Percentiles rank a stretch among this genome's conserved stretches.
Evolutionary conservation across 2,888 invertebrate species (phyloP).

Genomic region (Cephus pulcher): DNA sequence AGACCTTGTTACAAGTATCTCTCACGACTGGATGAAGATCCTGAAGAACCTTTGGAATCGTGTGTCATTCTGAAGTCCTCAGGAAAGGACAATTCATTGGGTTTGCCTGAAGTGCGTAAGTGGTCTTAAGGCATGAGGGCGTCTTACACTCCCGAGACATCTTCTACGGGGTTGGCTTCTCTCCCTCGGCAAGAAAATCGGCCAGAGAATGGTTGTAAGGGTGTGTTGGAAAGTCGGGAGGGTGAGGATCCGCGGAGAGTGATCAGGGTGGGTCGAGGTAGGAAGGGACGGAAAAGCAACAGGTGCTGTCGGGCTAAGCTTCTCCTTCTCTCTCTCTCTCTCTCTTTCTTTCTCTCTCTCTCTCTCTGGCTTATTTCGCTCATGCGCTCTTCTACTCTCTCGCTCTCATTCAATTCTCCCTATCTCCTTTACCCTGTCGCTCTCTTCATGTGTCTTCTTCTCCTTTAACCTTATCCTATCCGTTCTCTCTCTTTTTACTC

Average conservation of each 20-base stretch:
- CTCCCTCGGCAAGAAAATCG: conserved; percentile 4
- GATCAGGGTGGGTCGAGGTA: conserved; percentile 21
- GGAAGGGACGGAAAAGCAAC: conserved; percentile 48
- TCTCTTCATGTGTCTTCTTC: not conserved
- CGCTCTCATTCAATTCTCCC: conserved; percentile 19
- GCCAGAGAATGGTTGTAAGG: conserved; percentile 13
- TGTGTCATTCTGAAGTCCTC: not conserved
- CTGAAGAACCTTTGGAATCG: not conserved
- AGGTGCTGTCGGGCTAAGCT: conserved; percentile 61
- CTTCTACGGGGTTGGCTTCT: conserved; percentile 1
- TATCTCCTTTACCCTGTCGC: not conserved
- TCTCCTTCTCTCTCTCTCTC: conserved; percentile 32
- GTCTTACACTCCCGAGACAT: conserved; percentile 34
- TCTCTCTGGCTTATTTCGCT: conserved; percentile 23
- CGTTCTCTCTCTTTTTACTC: not conserved
- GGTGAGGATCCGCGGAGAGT: conserved; percentile 11
- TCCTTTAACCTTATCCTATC: not conserved
- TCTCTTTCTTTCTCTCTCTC: conserved; percentile 21
- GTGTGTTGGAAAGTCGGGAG: conserved; percentile 7
- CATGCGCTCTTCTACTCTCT: not conserved
- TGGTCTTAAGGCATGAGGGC: conserved; percentile 29
- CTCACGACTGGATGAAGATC: not conserved
- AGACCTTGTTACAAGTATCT: not conserved
- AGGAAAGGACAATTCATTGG: conserved; percentile 16
- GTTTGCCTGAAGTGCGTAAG: conserved; percentile 22